Evolutionary conservation across 2,888 invertebrate species (phyloP).

Genomic region (Acrobasis repandana): DNA sequence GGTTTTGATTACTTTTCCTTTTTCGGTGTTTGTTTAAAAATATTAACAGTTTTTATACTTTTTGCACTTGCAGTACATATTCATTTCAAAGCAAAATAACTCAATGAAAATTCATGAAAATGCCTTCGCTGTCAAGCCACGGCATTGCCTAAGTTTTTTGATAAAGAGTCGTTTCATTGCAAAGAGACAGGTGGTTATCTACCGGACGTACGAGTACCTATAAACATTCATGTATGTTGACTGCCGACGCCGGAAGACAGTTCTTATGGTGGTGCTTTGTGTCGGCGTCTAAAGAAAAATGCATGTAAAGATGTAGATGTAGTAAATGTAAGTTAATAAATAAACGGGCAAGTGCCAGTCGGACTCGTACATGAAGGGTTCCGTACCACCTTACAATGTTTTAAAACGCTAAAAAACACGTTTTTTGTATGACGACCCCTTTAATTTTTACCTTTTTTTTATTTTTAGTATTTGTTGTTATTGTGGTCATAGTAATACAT

Average conservation of each 20-base stretch:
- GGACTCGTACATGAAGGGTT: no score
- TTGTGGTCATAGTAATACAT: no score
- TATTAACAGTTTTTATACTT: no score
- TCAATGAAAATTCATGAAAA: neutral
- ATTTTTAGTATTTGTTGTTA: no score
- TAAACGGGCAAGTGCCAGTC: no score
- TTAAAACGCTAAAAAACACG: no score
- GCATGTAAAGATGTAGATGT: slow-evolving; percentile 6
- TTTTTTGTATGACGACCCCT: no score
- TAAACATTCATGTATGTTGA: neutral
- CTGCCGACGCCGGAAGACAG: slow-evolving; percentile 54
- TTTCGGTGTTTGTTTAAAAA: no score
- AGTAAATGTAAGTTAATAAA: neutral
- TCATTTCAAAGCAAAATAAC: neutral
- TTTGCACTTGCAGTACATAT: neutral
- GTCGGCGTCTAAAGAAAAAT: slow-evolving; percentile 50
- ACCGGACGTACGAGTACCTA: neutral
- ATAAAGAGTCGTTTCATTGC: slow-evolving; percentile 1
- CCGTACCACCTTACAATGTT: no score
- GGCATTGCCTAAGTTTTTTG: neutral
- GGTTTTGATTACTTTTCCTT: no score
- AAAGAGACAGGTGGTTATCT: neutral
- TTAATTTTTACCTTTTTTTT: no score
- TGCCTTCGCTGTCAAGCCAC: neutral
- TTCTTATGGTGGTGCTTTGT: slow-evolving; percentile 47